phyloP scores from a whole-genome alignment of 64 coral and sea anemone genomes.

The Cladopsammia gracilis region DNA sequence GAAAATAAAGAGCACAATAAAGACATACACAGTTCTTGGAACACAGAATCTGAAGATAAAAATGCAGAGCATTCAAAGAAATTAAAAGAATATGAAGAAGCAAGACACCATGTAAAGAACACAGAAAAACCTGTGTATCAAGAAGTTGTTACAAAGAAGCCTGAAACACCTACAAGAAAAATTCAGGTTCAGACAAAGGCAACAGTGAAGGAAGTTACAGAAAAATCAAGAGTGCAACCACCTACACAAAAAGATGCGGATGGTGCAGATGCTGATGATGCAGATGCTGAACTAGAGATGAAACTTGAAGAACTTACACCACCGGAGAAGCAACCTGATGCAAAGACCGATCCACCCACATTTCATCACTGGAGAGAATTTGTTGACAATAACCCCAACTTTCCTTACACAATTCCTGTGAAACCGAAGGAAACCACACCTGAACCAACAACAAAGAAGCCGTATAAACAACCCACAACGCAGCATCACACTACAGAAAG shows the following conservation, averaged over 20 bases:
- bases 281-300: slow-evolving; percentile 18
- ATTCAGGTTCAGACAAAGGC: not conserved
- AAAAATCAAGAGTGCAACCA: not conserved
- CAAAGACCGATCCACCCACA: slow-evolving; percentile 11
- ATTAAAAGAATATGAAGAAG: not conserved
- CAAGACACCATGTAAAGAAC: not conserved
- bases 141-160: not conserved
- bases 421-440: not conserved
- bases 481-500: not conserved
- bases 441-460: slow-evolving; percentile 28
- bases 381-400: slow-evolving; percentile 91
- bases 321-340: slow-evolving; percentile 8
- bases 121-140: not conserved
- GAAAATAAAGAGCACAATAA: slow-evolving; percentile 2
- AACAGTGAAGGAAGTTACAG: not conserved
- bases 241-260: not conserved
- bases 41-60: not conserved
- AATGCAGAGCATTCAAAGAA: not conserved
- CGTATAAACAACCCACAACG: not conserved
- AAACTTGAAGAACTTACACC: slow-evolving; percentile 42
- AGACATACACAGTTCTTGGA: slow-evolving; percentile 25
- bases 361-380: slow-evolving; percentile 82
- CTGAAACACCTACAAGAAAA: not conserved
- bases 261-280: not conserved
- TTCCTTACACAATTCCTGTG: slow-evolving; percentile 35